phyloP scores from a whole-genome alignment of 2,113 vertebrate genomes.

The Nannobrachium achirus region DNA sequence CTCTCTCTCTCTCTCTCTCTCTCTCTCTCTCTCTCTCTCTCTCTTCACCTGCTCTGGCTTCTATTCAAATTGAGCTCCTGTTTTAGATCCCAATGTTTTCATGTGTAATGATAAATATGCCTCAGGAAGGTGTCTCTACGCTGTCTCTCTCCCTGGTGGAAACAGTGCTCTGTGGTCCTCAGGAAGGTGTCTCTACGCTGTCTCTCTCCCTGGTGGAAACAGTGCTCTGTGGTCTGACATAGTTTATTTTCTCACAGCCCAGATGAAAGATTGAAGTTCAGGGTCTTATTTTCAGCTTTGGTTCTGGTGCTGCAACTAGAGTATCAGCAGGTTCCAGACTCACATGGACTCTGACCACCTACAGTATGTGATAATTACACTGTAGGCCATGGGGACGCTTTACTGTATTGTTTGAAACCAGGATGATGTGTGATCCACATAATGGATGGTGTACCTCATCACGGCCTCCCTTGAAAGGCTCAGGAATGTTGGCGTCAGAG shows the following conservation, averaged over 20 bases:
- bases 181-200: neutral
- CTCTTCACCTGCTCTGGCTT: constrained; percentile 7
- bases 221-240: constrained; percentile 18
- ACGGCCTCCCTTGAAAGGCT: constrained; percentile 30
- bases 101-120: constrained; percentile 30
- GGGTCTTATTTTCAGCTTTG: neutral
- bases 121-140: constrained; percentile 9
- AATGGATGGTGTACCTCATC: constrained; percentile 34
- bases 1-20: too few species aligned
- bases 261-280: constrained; percentile 38
- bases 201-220: constrained; percentile 35
- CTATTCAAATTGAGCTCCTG: constrained; percentile 41
- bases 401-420: constrained; percentile 38
- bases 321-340: constrained; percentile 14
- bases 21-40: neutral
- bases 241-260: constrained; percentile 8
- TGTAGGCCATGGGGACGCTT: constrained; percentile 24
- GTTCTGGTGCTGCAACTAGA: constrained; percentile 14
- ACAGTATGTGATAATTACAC: constrained; percentile 39
- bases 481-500: neutral
- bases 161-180: constrained; percentile 44
- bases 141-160: constrained; percentile 19
- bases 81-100: constrained; percentile 39
- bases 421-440: constrained; percentile 47
- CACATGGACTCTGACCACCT: constrained; percentile 27